Base-by-base conservation (phyloP, 2,113 vertebrate species). In the Hydrochoerus hydrochaeris region DNA sequence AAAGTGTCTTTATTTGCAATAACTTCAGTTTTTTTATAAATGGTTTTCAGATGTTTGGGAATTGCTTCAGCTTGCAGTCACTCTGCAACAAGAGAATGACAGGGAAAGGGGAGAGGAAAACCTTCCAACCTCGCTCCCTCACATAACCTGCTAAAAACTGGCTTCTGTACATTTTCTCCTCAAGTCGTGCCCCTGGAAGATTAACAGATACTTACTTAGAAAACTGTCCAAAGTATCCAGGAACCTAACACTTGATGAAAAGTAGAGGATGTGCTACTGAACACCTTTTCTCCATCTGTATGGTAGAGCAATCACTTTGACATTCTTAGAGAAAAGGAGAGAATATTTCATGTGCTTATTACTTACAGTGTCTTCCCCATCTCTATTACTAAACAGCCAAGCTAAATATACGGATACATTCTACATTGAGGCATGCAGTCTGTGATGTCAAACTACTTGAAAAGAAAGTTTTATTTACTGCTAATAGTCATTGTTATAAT, bases 21-120 rank as follows among this genome's bases (percentile, higher is more conserved):
- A 95, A 96, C 73, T 54, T 94, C 60, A 54, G 80, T 95, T 97
- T 95, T 86, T 95, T 95, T 89, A 88, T 60, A 91, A 96, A 97
- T 97, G 95, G 78, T 91, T 96, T 98, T 98, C 96, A 98, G 96
- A 97, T 98, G 97, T 96, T 96, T 96, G 92, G 67, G 90, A 98
- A 97, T 35, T 87, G 90, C 92, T 75, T 96, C 63, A 67, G 90
- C 92, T 96, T 54, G 69, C 87, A 90, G 93, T 93, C 90, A 54
- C 77, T 95, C 62, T 90, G 24, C n/a, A 84, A 62, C 65, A 3
- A 73, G 90, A 62, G 49, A 80, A 67, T n/a, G 85, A 77, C 24
- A 54, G 77, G 13, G 17, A 49, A 54, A 41, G 41, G 54, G 38
- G 30, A 46, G 58, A 90, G 65, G 93, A 65, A 77, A 93, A 11